These are phyloP conservation scores for Festucalex cinctus DNA, from an alignment of 2,113 vertebrate genomes.

Conservation along the genomic window DNA sequence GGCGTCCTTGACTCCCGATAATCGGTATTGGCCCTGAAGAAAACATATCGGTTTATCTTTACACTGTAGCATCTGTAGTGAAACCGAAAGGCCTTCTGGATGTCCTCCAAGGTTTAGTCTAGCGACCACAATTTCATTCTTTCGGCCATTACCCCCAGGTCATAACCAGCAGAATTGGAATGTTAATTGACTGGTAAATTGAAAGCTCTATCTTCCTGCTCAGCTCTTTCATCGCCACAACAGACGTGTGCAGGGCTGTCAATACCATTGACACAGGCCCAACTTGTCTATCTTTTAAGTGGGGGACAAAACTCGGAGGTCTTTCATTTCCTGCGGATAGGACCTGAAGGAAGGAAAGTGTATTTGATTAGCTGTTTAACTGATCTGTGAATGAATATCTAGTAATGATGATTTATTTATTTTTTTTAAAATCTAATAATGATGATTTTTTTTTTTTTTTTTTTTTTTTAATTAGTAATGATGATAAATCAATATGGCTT, in stretches of 20 bases:
- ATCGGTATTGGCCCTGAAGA: too few species aligned
- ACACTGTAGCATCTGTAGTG: not conserved
- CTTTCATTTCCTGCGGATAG: too few species aligned
- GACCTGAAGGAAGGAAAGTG: too few species aligned
- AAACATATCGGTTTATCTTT: too few species aligned
- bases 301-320: not conserved
- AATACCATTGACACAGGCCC: not conserved
- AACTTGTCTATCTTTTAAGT: not conserved
- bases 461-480: too few species aligned
- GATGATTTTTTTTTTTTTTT: too few species aligned
- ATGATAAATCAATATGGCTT: too few species aligned
- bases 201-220: not conserved
- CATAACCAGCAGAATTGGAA: not conserved
- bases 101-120: not conserved
- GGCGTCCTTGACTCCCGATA: too few species aligned
- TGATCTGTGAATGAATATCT: too few species aligned
- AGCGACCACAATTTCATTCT: not conserved
- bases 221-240: not conserved
- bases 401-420: too few species aligned
- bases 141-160: not conserved
- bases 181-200: slow-evolving; percentile 3
- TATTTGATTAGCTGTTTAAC: too few species aligned
- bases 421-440: too few species aligned
- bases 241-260: not conserved
- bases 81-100: not conserved